phyloP scores from a whole-genome alignment of 2,113 vertebrate genomes.

The Dipodomys ordii region DNA sequence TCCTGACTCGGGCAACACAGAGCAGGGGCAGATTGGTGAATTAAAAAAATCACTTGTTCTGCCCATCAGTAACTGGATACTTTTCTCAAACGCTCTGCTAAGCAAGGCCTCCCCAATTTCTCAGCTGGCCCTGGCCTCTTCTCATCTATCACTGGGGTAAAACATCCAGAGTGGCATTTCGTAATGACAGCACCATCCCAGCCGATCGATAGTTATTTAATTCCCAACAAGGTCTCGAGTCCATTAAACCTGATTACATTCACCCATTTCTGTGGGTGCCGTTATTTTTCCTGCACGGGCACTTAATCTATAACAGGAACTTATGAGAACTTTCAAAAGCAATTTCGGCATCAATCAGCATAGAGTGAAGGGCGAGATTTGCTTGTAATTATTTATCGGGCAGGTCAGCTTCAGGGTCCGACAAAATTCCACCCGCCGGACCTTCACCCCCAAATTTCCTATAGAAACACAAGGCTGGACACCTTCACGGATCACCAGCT shows the following conservation, averaged over 20 bases:
- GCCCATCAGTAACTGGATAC: not conserved
- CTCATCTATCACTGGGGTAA: constrained; percentile 91
- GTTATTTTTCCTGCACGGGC: constrained; percentile 93
- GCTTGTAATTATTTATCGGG: constrained; percentile 93
- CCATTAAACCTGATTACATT: constrained; percentile 98
- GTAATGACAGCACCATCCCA: constrained; percentile 96
- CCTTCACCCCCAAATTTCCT: constrained; percentile 85
- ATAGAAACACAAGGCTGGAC: constrained; percentile 51
- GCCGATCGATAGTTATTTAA: constrained; percentile 98
- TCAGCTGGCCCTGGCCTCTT: constrained; percentile 85
- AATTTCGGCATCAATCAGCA: constrained; percentile 95
- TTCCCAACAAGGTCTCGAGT: constrained; percentile 95
- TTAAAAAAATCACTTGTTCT: constrained; percentile 7
- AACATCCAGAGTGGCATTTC: constrained; percentile 93
- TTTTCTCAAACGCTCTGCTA: constrained; percentile 30
- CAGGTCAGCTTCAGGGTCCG: constrained; percentile 83
- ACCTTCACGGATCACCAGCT: not conserved
- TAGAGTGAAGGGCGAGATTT: constrained; percentile 90
- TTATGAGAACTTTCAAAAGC: constrained; percentile 96
- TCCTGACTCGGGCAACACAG: constrained; percentile 7
- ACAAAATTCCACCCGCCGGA: constrained; percentile 76
- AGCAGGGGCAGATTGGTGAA: not conserved
- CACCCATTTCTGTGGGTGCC: constrained; percentile 94
- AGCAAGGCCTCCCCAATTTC: constrained; percentile 82
- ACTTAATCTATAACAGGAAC: constrained; percentile 96